A percentile compares a stretch with the other conserved stretches of the same genome.
Conservation (phyloP, 2,797 vertebrate genomes). For the Sarcoramphus papa region DNA sequence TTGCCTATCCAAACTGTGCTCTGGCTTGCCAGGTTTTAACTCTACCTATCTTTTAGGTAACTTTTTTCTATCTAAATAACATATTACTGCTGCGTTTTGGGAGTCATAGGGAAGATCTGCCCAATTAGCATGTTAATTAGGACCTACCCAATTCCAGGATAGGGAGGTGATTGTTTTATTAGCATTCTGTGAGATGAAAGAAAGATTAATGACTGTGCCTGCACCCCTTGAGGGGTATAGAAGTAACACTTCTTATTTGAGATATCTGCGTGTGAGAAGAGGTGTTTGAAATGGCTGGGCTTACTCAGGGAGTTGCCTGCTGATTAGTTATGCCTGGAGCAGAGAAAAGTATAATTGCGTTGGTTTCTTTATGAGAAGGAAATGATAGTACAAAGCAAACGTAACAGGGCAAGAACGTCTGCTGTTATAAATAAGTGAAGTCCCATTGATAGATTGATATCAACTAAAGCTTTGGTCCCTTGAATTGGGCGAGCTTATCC, state of each 20-base stretch:
- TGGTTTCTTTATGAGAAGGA: conserved; percentile 38
- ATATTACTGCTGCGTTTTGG: conserved; percentile 51
- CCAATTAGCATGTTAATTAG: conserved; percentile 65
- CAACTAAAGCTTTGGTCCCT: background rate
- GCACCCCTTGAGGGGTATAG: conserved; percentile 17
- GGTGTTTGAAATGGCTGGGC: background rate
- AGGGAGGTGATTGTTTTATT: conserved; percentile 54
- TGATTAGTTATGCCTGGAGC: conserved; percentile 21
- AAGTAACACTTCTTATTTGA: conserved; percentile 19
- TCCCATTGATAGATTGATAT: rapidly evolving
- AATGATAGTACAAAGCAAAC: background rate
- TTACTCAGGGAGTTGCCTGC: background rate
- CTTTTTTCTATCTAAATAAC: conserved; percentile 58
- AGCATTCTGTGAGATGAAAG: conserved; percentile 51
- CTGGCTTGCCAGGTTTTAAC: background rate
- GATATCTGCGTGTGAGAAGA: background rate
- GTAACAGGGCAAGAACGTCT: background rate
- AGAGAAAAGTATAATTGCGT: conserved; percentile 35
- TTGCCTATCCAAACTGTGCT: background rate
- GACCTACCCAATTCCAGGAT: conserved; percentile 19
- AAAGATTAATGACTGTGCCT: conserved; percentile 49
- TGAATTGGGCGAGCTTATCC: rapidly evolving
- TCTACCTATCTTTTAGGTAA: conserved; percentile 22
- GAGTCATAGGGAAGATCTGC: conserved; percentile 56
- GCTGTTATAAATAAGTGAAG: background rate